A percentile compares a stretch with the other conserved stretches of the same genome.
These are phyloP conservation scores for Miniopterus natalensis DNA, from an alignment of 2,113 vertebrate species.

Conservation along the genomic window DNA sequence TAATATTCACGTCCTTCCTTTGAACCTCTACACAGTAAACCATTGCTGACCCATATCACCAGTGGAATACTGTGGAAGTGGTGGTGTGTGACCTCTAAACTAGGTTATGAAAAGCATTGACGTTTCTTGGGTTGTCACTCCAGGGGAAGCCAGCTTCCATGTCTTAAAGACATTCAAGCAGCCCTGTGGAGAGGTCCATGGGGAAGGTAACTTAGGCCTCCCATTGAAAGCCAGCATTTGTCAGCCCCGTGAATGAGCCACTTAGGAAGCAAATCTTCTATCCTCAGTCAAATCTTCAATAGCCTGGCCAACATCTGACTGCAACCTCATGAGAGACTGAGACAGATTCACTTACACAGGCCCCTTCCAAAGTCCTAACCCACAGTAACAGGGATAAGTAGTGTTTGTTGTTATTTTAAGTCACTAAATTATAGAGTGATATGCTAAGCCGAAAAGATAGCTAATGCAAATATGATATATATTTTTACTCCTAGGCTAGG, in stretches of 20 bases:
- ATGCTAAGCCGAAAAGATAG: background rate
- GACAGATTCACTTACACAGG: background rate
- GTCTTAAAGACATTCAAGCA: background rate
- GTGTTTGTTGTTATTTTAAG: background rate
- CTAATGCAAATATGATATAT: background rate
- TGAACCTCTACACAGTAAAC: background rate
- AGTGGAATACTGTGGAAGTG: background rate
- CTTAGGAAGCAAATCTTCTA: background rate
- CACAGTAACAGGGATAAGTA: background rate
- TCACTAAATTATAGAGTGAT: background rate
- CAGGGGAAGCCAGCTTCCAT: background rate
- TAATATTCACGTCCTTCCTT: background rate
- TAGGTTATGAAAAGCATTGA: background rate
- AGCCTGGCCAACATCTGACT: background rate
- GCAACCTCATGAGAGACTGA: background rate
- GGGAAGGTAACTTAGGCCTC: background rate
- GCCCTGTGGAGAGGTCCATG: background rate
- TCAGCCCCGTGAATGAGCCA: background rate
- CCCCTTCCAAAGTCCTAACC: background rate
- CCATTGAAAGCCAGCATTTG: background rate
- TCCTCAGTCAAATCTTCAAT: background rate
- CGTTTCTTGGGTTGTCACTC: background rate
- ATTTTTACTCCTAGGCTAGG: background rate
- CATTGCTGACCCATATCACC: background rate
- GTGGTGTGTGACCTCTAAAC: background rate